Evolutionary conservation across 2,797 vertebrate genomes (phyloP).

Genomic region (Microctenopoma steveboyesi): DNA sequence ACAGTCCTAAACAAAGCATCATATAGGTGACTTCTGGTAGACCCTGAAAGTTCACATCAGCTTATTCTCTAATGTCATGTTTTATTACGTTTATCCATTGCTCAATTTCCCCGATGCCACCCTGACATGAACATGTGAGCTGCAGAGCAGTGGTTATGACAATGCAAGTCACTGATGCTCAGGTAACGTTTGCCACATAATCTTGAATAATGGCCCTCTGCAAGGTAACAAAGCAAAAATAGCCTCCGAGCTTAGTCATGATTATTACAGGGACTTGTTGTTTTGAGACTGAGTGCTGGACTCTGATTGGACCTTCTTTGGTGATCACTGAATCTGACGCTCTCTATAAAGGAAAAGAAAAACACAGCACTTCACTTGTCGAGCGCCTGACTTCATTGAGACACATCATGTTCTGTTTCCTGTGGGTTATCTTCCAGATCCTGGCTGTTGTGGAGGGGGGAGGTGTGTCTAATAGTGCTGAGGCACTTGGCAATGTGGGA

Average conservation of each 20-base stretch:
- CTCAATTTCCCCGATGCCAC: conserved; percentile 12
- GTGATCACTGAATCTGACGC: conserved; percentile 24
- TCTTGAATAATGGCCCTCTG: conserved; percentile 62
- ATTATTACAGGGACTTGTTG: conserved; percentile 61
- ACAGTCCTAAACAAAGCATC: conserved; percentile 49
- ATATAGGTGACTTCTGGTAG: background rate
- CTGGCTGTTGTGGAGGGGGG: conserved; percentile 66
- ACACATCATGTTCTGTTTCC: conserved; percentile 70
- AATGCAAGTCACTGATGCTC: conserved; percentile 61
- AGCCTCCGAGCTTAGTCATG: conserved; percentile 60
- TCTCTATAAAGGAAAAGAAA: conserved; percentile 66
- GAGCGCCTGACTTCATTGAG: conserved; percentile 31
- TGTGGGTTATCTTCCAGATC: conserved; percentile 70
- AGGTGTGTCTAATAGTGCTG: conserved; percentile 70
- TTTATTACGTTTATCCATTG: conserved; percentile 1
- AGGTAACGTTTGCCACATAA: conserved; percentile 64
- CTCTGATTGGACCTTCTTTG: conserved; percentile 71
- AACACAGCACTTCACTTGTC: conserved; percentile 33
- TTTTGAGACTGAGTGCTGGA: conserved; percentile 56
- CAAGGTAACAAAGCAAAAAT: conserved; percentile 65
- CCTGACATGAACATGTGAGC: conserved; percentile 32
- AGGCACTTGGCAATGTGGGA: conserved; percentile 61
- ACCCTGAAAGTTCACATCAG: conserved; percentile 6
- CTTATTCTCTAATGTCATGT: conserved; percentile 21
- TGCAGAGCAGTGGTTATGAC: conserved; percentile 34